Evolutionary conservation across 2,797 vertebrate species (phyloP), one percentile per base, ranked within the genome.

Genomic region (Enteromius mattozi): DNA sequence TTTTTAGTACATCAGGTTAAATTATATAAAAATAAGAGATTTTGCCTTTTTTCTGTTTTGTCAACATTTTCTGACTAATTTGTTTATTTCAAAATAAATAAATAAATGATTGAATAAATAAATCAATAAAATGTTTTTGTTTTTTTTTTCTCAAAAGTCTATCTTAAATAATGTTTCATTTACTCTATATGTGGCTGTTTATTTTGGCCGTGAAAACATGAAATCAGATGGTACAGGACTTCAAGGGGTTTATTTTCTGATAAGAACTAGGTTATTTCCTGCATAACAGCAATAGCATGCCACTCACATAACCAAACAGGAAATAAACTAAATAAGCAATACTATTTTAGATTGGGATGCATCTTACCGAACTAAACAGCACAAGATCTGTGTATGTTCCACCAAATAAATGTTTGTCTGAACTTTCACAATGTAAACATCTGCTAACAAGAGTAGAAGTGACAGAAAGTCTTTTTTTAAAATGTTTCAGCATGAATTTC

Each of bases 341-440:
- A n/a, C 21, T 17, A 30, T 59, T 6, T 2, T 30, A 59, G 4
- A 63, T 85, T 49, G 40, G 19, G n/a, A 82, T 66, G 33, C 42
- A 27, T 59, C 40, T 71, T 17, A 65, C 30, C 61, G 4, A 45
- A 37, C 16, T 61, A 30, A 51, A 56, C 59, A 80, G 30, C 42
- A 68, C 85, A 74, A 54, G 14, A 37, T 16, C 69, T 56, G 78
- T 21, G 77, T 78, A 69, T 70, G 78, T 21, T 27, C 42, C 2
- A 14, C 5, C 37, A 42, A 70, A 70, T 70, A 12, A 6, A 14
- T 33, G 24, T 74, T 74, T 19, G 27, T 49, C 45, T 74, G 4
- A 49, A 30, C 24, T 19, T 49, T 51, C 30, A 49, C 24, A 30
- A 72, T 19, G 24, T 30, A 30, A 72, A 33, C 24, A 49, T 45